Conservation (phyloP, 2,797 vertebrate species). For the Hapalemur alaotrensis region DNA sequence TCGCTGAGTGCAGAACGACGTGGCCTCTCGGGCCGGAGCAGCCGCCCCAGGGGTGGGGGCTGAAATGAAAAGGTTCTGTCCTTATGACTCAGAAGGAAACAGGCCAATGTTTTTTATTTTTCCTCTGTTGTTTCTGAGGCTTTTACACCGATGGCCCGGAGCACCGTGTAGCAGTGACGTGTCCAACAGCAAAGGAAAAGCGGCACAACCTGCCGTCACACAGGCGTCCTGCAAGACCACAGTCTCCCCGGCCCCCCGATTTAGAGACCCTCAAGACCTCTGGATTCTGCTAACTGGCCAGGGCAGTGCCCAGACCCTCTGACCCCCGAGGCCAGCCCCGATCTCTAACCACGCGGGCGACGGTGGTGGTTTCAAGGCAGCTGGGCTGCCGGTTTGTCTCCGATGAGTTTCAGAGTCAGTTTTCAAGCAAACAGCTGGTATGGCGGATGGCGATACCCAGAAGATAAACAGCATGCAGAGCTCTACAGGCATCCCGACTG, state of each 20-base stretch:
- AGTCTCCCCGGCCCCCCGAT: accelerated
- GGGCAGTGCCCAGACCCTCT: not conserved
- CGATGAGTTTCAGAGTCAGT: slow-evolving; percentile 66
- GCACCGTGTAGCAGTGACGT: not conserved
- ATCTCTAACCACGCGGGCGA: not conserved
- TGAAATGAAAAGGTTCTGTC: not conserved
- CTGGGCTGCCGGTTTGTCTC: slow-evolving; percentile 70
- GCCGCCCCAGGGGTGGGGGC: not conserved
- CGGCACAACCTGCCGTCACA: too few relatives aligned
- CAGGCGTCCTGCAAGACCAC: not conserved
- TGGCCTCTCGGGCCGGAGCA: not conserved
- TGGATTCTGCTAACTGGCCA: not conserved
- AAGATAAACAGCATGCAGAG: slow-evolving; percentile 38
- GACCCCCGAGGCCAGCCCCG: not conserved
- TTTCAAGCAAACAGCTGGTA: slow-evolving; percentile 70
- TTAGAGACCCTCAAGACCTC: not conserved
- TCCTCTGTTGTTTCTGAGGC: not conserved
- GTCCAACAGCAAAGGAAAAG: not conserved
- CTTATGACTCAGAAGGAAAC: not conserved
- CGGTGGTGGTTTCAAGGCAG: not conserved
- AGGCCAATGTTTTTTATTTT: not conserved
- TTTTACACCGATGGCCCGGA: not conserved
- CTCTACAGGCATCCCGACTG: slow-evolving; percentile 46
- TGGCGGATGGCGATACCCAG: slow-evolving; percentile 20
- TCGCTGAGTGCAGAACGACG: not conserved